These are phyloP conservation scores for Pseudorectes ferrugineus DNA, from an alignment of 2,113 vertebrate genomes.

Conservation along the genomic window DNA sequence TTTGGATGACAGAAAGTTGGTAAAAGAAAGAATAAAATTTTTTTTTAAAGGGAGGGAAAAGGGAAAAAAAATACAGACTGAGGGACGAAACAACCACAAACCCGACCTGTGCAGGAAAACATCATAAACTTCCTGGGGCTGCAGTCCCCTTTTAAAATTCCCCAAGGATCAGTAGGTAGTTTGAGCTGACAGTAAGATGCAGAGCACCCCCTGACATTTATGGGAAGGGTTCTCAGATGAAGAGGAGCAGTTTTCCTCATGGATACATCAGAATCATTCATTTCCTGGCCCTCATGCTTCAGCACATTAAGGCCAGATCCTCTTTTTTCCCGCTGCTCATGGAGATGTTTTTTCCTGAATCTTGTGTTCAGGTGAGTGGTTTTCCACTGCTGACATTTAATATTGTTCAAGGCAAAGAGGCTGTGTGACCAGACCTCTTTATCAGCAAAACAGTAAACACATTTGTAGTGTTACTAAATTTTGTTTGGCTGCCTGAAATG, in stretches of 20 bases:
- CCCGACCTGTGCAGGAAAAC: neutral
- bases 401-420: neutral
- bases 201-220: neutral
- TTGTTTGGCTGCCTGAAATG: conserved; percentile 11
- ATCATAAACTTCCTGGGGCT: neutral
- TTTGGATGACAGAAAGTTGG: neutral
- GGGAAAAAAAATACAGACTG: neutral
- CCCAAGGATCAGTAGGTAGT: neutral
- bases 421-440: conserved; percentile 7
- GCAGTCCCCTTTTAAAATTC: neutral
- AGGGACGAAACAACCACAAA: neutral
- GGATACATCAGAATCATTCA: neutral
- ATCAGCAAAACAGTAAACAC: conserved; percentile 7
- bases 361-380: neutral
- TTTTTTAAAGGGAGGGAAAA: neutral
- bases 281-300: neutral
- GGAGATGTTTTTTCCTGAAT: neutral
- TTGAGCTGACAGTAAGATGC: neutral
- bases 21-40: neutral
- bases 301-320: neutral
- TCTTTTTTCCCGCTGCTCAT: neutral
- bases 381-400: neutral
- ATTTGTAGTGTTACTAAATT: conserved; percentile 20
- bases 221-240: neutral
- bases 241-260: neutral